A percentile compares a stretch with the other conserved stretches of the same genome.
These are phyloP conservation scores for Ceratosolen solmsi DNA, from an alignment of 1,140 invertebrate genomes.

Conservation along the genomic window DNA sequence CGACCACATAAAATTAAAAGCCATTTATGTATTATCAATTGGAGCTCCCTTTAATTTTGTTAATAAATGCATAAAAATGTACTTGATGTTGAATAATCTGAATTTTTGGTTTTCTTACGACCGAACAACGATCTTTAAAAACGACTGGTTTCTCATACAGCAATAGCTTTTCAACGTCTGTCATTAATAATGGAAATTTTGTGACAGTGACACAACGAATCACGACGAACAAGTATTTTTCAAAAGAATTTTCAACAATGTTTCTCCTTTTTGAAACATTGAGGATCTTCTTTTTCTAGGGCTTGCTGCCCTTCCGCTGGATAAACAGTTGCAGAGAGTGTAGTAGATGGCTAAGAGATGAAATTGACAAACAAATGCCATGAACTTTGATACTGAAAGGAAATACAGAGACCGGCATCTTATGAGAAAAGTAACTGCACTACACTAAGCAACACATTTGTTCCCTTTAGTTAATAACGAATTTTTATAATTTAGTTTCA, in stretches of 20 bases:
- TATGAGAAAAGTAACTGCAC: slow-evolving; percentile 30
- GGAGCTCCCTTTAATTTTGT: not conserved
- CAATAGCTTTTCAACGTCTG: slow-evolving; percentile 2
- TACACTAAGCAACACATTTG: not conserved
- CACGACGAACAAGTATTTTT: slow-evolving; percentile 30
- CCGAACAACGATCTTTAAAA: not conserved
- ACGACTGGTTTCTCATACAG: slow-evolving; percentile 2
- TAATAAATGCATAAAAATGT: not conserved
- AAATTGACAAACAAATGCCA: slow-evolving; percentile 55
- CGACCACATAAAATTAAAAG: too few relatives aligned
- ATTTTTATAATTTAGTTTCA: too few relatives aligned
- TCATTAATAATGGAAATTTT: slow-evolving; percentile 37
- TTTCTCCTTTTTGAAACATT: slow-evolving; percentile 32
- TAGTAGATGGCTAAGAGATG: slow-evolving; percentile 55
- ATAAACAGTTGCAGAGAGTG: slow-evolving; percentile 51
- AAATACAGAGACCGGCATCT: slow-evolving; percentile 22
- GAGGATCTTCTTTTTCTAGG: slow-evolving; percentile 34
- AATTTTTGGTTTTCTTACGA: not conserved
- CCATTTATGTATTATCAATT: not conserved
- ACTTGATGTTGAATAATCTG: not conserved
- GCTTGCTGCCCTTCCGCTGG: slow-evolving; percentile 24
- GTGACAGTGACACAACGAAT: slow-evolving; percentile 38
- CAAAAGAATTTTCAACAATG: slow-evolving; percentile 27
- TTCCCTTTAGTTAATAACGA: not conserved
- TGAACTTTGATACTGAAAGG: slow-evolving; percentile 38